Conservation (phyloP, 2,797 vertebrate species). For the Phataginus tricuspis region DNA sequence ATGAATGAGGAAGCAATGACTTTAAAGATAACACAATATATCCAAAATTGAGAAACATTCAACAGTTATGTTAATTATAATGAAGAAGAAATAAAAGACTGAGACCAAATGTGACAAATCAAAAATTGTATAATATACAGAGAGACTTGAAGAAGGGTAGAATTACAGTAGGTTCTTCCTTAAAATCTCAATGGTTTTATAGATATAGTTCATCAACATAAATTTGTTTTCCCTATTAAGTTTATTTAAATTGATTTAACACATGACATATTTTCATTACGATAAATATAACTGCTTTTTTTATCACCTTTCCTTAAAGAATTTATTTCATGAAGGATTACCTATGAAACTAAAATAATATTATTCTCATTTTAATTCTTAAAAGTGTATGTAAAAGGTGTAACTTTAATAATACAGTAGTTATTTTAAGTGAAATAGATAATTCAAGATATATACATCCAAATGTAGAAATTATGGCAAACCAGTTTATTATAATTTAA, state of each 20-base stretch:
- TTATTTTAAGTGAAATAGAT: background rate
- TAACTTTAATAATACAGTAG: background rate
- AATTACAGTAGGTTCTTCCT: conserved; percentile 27
- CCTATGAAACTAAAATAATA: background rate
- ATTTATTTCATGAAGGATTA: background rate
- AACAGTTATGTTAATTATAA: background rate
- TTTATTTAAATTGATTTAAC: conserved; percentile 2
- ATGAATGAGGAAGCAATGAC: background rate
- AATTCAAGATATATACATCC: background rate
- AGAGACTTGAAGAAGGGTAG: background rate
- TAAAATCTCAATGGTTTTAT: background rate
- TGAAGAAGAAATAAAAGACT: background rate
- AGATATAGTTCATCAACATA: background rate
- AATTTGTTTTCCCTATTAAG: background rate
- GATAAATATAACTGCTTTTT: background rate
- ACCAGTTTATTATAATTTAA: too few species aligned
- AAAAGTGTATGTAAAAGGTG: background rate
- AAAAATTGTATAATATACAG: background rate
- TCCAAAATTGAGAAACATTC: background rate
- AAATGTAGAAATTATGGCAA: background rate
- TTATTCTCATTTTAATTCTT: background rate
- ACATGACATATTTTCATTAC: background rate
- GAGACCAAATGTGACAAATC: background rate
- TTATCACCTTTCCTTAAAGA: background rate
- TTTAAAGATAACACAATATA: background rate